Conservation (phyloP, 53 echinoderm and acorn worm species). For the Astropecten irregularis region DNA sequence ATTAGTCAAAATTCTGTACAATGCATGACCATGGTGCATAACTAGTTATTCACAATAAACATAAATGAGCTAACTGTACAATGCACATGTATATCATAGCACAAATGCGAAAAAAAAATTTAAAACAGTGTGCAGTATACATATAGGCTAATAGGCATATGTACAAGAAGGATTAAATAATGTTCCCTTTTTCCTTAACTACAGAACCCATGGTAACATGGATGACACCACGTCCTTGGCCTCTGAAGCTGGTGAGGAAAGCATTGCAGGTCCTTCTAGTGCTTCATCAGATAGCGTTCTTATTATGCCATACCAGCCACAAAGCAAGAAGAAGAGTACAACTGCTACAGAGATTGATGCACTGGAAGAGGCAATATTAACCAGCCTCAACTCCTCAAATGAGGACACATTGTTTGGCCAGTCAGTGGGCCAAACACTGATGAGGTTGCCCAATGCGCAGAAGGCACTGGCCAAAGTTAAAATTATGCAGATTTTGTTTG, state of each 20-base stretch:
- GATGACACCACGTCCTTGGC: not conserved
- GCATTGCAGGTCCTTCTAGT: not conserved
- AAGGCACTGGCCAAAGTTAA: not conserved
- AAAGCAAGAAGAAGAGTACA: not conserved
- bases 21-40: too few species aligned
- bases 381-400: not conserved
- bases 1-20: too few species aligned
- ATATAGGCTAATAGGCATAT: too few species aligned
- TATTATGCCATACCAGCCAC: not conserved
- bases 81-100: too few species aligned
- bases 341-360: too few species aligned
- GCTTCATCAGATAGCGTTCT: not conserved
- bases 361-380: not conserved
- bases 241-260: not conserved
- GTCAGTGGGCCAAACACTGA: not conserved
- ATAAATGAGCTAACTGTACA: too few species aligned
- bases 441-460: not conserved
- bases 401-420: constrained; percentile 6
- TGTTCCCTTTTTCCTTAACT: not conserved
- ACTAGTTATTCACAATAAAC: too few species aligned
- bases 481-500: too few species aligned
- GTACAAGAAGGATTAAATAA: not conserved
- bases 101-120: too few species aligned
- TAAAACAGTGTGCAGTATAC: too few species aligned
- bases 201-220: not conserved